These are phyloP conservation scores for Sipha maydis DNA, from an alignment of 2,888 invertebrate species.

Conservation along the genomic window DNA sequence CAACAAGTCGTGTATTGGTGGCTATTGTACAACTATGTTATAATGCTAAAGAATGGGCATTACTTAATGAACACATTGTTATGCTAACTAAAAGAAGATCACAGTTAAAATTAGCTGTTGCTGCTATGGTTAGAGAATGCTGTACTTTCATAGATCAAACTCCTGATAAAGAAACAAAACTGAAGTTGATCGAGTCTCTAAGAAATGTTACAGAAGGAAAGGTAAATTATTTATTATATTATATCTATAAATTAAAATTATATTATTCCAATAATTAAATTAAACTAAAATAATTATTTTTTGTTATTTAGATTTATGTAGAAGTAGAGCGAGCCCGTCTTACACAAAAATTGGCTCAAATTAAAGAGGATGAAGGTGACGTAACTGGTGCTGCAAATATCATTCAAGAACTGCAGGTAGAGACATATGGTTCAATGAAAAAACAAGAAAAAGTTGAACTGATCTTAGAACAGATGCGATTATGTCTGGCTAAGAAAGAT, in stretches of 20 bases:
- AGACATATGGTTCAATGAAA: conserved; percentile 99
- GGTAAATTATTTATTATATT: conserved; percentile 67
- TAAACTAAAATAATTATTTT: neutral
- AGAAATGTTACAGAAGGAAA: conserved; percentile 97
- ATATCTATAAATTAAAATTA: neutral
- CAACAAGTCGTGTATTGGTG: conserved; percentile 91
- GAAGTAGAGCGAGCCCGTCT: conserved; percentile 97
- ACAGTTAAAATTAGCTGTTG: conserved; percentile 95
- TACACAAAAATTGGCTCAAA: conserved; percentile 88
- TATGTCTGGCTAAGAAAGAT: conserved; percentile 94
- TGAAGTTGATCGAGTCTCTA: conserved; percentile 95
- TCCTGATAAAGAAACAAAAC: conserved; percentile 87
- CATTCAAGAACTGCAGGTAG: conserved; percentile 94
- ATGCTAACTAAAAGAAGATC: conserved; percentile 91
- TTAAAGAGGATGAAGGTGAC: conserved; percentile 85
- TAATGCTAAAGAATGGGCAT: conserved; percentile 91
- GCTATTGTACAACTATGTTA: conserved; percentile 92
- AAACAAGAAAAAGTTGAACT: conserved; percentile 96
- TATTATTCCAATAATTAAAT: neutral
- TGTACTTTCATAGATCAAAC: conserved; percentile 92
- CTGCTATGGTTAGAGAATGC: conserved; percentile 96
- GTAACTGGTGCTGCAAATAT: conserved; percentile 90
- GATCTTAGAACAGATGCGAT: conserved; percentile 97
- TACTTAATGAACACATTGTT: conserved; percentile 92
- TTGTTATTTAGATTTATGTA: conserved; percentile 85